Base-by-base conservation (phyloP, 2,113 vertebrate genomes). In the Neotragus pygmaeus region DNA sequence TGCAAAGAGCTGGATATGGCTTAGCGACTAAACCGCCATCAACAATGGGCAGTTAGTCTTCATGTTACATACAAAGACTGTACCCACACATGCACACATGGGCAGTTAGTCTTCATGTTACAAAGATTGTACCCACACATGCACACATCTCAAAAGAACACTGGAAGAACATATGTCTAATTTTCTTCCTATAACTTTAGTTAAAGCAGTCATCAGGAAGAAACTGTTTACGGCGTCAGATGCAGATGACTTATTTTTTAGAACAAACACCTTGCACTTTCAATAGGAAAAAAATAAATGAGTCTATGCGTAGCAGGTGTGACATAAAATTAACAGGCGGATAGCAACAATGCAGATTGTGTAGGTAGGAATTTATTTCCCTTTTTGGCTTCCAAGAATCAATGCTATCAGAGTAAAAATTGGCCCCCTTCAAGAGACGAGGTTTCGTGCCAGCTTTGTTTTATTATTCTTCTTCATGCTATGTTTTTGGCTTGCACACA, bases 401-500 rank as follows among this genome's bases (percentile, higher is more conserved):
- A 16, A 60, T 13, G 8, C 10, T 28, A 9, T 58, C 43, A 5
- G 47, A 47, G 19, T 16, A 64, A 51, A 64, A 96, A 64, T 55
- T 85, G 66, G 81, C 77, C 14, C n/a, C 47, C 77, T 66, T 78
- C 11, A 82, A n/a, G 84, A 88, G 66, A 64, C 11, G 30, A 7
- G 55, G 5, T 47, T 75, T 49, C 7, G 12, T 86, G 95, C 84
- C 94, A 96, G 88, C 62, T 84, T 82, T 77, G 77, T 94, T 94
- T 93, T 60, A 57, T 81, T 83, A 86, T 88, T 87, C 2, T 51
- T 95, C 96, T 95, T 97, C 55, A 36, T 45, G 92, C 1, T 30
- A 84, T 62, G 91, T 95, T 96, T 98, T 95, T 97, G 77, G 94
- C 94, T 93, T 62, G 94, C 62, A 94, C 86, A 95, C 82, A 39